Evolutionary conservation across 2,113 vertebrate species (phyloP).

Genomic region (Candoia aspera): DNA sequence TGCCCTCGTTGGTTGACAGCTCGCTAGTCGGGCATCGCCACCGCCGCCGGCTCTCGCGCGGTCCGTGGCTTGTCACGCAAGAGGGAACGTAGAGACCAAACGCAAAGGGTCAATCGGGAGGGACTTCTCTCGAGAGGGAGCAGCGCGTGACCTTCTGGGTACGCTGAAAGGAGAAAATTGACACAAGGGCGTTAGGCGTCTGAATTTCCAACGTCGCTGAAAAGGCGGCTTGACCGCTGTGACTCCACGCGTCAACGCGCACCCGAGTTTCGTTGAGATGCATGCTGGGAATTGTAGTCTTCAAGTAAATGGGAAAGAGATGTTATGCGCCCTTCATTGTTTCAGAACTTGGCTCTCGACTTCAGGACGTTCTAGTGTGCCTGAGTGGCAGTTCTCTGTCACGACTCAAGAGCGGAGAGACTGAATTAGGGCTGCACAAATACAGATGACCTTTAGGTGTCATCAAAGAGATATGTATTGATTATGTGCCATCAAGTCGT

Average conservation of each 20-base stretch:
- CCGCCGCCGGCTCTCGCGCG: background rate
- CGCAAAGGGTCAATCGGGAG: background rate
- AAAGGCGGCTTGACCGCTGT: background rate
- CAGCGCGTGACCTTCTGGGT: background rate
- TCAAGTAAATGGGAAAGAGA: background rate
- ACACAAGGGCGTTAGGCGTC: background rate
- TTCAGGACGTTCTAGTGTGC: background rate
- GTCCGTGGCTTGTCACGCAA: background rate
- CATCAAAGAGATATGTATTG: background rate
- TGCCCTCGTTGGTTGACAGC: slow-evolving; percentile 19
- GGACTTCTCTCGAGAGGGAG: background rate
- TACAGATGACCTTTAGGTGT: background rate
- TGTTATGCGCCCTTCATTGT: background rate
- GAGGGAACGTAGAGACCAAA: background rate
- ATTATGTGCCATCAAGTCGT: background rate
- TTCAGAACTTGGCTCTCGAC: background rate
- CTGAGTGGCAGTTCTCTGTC: background rate
- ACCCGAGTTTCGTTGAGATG: background rate
- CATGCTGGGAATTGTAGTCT: slow-evolving; percentile 61
- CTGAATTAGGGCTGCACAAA: background rate
- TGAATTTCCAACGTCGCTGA: background rate
- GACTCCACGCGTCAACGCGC: slow-evolving; percentile 14
- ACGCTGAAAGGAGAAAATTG: background rate
- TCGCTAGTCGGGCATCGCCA: background rate
- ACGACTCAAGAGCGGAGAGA: background rate